phyloP scores from a whole-genome alignment of 2,113 vertebrate species.

The Progne subis region DNA sequence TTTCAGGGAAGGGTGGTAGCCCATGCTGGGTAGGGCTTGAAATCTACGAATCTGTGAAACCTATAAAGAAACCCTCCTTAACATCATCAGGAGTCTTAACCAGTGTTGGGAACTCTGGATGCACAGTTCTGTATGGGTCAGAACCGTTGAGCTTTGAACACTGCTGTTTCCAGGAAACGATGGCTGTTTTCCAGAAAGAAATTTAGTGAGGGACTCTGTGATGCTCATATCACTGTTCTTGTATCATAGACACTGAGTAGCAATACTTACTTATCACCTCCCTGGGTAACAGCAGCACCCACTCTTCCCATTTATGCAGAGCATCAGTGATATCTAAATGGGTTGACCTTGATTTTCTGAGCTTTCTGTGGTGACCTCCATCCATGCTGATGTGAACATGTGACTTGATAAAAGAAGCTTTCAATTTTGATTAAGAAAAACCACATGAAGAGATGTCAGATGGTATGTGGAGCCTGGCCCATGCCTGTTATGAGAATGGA shows the following conservation, averaged over 20 bases:
- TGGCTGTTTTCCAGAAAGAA: neutral
- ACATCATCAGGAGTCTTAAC: neutral
- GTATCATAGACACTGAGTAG: neutral
- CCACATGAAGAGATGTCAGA: constrained; percentile 8
- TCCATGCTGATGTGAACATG: neutral
- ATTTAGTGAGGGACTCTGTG: neutral
- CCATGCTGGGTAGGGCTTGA: neutral
- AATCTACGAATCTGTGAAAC: neutral
- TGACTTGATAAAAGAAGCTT: neutral
- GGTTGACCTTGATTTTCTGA: neutral
- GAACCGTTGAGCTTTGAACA: neutral
- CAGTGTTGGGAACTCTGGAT: neutral
- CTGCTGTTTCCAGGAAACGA: neutral
- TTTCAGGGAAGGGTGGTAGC: neutral
- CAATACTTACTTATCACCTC: neutral
- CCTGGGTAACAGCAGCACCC: neutral
- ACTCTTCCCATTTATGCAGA: neutral
- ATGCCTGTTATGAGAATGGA: neutral
- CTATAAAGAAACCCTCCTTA: neutral
- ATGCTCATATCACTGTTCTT: neutral
- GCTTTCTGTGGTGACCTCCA: rapidly evolving
- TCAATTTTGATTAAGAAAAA: neutral
- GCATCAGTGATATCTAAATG: neutral
- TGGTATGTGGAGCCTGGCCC: neutral
- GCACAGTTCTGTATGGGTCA: neutral